A percentile compares a stretch with the other conserved stretches of the same genome.
These are phyloP conservation scores for Carposina sasakii DNA, from an alignment of 1,140 invertebrate species.

Conservation along the genomic window DNA sequence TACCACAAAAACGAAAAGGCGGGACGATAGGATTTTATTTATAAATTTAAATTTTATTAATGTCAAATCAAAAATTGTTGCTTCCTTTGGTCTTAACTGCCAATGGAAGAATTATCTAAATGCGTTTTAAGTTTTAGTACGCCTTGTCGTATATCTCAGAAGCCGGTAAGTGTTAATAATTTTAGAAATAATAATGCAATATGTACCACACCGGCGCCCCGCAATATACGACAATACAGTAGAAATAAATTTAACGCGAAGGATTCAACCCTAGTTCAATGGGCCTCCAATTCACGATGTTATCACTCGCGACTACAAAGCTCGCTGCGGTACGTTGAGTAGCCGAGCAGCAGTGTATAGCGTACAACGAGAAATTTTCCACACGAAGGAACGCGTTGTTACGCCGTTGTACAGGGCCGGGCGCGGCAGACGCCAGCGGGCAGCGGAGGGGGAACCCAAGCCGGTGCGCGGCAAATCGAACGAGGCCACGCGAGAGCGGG, in stretches of 20 bases:
- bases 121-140: conserved; percentile 36
- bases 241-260: conserved; percentile 33
- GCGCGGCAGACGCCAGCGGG: conserved; percentile 32
- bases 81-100: conserved; percentile 39
- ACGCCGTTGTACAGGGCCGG: conserved; percentile 37
- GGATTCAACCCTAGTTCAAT: conserved; percentile 34
- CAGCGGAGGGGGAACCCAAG: conserved; percentile 35
- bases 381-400: conserved; percentile 45
- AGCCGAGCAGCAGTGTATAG: conserved; percentile 40
- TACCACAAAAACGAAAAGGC: conserved; percentile 61
- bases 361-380: conserved; percentile 47
- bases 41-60: conserved; percentile 41
- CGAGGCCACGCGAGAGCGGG: conserved; percentile 52
- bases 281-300: conserved; percentile 11
- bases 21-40: conserved; percentile 55
- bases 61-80: conserved; percentile 40
- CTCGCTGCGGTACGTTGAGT: conserved; percentile 11
- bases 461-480: conserved; percentile 50
- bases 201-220: conserved; percentile 27
- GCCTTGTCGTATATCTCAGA: conserved; percentile 31
- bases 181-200: neutral
- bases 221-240: conserved; percentile 28
- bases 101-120: conserved; percentile 49
- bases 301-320: conserved; percentile 30
- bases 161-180: conserved; percentile 17